Conservation (phyloP, 2,797 vertebrate species). For the Gallinago stenura region DNA sequence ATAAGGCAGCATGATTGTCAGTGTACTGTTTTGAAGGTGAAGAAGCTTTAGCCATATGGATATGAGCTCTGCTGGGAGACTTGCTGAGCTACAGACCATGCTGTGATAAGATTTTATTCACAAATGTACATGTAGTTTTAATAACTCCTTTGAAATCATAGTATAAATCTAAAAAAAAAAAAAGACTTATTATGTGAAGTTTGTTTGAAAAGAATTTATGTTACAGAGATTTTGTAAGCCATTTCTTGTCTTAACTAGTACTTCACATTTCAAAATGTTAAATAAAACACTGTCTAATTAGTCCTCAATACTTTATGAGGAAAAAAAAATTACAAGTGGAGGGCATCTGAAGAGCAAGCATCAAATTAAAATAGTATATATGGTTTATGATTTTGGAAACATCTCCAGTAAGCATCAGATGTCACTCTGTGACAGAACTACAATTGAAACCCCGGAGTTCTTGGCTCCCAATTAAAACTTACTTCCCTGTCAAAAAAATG, state of each 20-base stretch:
- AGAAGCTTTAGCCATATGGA: background rate
- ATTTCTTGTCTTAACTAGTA: background rate
- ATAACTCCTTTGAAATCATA: background rate
- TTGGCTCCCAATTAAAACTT: background rate
- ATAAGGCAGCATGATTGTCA: background rate
- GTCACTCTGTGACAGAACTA: background rate
- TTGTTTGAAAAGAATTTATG: background rate
- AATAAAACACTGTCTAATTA: background rate
- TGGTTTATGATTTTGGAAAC: background rate
- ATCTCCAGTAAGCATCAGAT: background rate
- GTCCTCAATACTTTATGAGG: background rate
- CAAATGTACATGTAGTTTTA: background rate
- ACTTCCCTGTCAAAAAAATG: background rate
- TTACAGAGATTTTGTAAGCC: background rate
- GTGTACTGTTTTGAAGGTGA: background rate
- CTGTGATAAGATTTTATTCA: background rate
- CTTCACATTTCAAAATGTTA: background rate
- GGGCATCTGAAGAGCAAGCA: background rate
- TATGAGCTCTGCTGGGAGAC: background rate
- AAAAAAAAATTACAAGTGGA: background rate
- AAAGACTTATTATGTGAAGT: background rate
- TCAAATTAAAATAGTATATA: background rate
- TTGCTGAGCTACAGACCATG: background rate
- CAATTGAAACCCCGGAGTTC: background rate
- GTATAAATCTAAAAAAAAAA: background rate